Conservation (phyloP, 30 jellyfish, hydroid and myxozoan species). For the Nemopilema nomurai region DNA sequence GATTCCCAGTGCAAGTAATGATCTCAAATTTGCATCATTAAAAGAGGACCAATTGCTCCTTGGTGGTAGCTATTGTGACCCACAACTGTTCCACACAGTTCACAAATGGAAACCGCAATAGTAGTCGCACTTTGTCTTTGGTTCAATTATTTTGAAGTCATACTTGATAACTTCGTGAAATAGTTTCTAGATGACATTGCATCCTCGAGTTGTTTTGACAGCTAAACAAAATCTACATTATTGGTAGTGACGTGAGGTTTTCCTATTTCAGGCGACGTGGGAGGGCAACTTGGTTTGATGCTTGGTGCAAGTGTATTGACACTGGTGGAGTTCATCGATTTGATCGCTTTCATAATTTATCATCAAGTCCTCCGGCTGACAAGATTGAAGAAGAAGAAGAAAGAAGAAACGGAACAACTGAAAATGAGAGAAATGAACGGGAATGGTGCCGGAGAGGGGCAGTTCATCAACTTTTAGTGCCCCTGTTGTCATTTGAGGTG, state of each 20-base stretch:
- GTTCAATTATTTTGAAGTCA: no score
- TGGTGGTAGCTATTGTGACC: no score
- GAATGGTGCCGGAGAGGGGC: slow-evolving; percentile 38
- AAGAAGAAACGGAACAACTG: slow-evolving; percentile 52
- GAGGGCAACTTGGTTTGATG: slow-evolving; percentile 98
- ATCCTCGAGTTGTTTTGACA: no score
- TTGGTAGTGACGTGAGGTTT: neutral
- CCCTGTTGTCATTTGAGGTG: neutral
- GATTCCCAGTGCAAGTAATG: no score
- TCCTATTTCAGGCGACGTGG: slow-evolving; percentile 83
- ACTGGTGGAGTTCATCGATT: slow-evolving; percentile 89
- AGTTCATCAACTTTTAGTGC: slow-evolving; percentile 25
- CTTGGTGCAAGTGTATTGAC: slow-evolving; percentile 98
- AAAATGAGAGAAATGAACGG: slow-evolving; percentile 58
- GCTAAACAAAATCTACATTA: no score
- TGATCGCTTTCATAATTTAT: slow-evolving; percentile 76
- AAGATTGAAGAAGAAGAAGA: slow-evolving; percentile 60
- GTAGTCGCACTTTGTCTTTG: no score
- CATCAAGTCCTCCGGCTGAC: slow-evolving; percentile 92
- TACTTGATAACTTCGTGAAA: no score
- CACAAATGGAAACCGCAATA: no score
- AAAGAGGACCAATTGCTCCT: no score
- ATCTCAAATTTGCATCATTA: no score
- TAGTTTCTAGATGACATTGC: no score
- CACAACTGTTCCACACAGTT: no score